Evolutionary conservation across 2,797 vertebrate species (phyloP).

Genomic region (Centropyge bicolor): DNA sequence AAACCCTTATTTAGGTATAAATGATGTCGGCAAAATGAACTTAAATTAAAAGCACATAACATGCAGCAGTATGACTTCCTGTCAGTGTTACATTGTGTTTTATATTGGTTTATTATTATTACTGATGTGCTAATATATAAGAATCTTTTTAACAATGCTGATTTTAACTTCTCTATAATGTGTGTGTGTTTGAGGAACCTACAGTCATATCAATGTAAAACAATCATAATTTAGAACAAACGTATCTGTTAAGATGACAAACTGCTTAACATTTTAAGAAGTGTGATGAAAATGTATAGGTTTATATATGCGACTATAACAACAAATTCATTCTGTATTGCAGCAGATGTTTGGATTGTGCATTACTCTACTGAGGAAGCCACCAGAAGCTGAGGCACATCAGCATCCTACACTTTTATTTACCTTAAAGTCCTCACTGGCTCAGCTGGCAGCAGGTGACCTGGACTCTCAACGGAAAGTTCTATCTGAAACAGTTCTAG

Average conservation of each 20-base stretch:
- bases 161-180: background rate
- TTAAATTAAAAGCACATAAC: background rate
- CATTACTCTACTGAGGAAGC: background rate
- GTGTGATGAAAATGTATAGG: background rate
- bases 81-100: background rate
- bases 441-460: background rate
- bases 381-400: background rate
- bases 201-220: too few species aligned
- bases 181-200: background rate
- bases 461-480: background rate
- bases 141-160: background rate
- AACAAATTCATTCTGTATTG: conserved; percentile 24
- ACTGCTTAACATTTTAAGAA: background rate
- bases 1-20: background rate
- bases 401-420: background rate
- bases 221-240: too few species aligned
- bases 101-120: background rate
- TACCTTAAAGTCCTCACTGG: background rate
- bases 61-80: background rate
- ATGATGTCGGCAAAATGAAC: background rate
- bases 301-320: background rate
- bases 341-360: conserved; percentile 15
- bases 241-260: background rate
- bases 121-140: background rate
- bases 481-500: background rate